Evolutionary conservation across 2,888 invertebrate genomes (phyloP), one percentile per base, ranked within the genome.

Genomic region (Xestia rhomboidea): DNA sequence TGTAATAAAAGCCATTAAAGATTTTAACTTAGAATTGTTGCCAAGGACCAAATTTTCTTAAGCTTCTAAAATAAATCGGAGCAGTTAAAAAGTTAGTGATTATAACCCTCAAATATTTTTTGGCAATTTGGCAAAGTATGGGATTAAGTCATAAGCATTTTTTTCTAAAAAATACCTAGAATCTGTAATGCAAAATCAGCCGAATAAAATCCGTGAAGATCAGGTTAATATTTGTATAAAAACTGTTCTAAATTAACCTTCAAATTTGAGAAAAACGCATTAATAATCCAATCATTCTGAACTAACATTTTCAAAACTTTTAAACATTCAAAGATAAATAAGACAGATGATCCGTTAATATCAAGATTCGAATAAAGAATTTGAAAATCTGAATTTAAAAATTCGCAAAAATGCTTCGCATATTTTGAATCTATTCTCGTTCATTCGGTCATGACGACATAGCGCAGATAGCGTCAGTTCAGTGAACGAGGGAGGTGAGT

Each of bases 401-500:
- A 67, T 81, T 84, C 69, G 15, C 63, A 76, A 72, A 86, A 86
- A 83, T 81, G 54, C 71, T 74, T 41, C 54, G 68, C 83, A 73
- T 81, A 81, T 85, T 87, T 84, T 79, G 75, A 73, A 76, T 82
- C 79, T 79, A 82, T 88, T 82, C 84, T 83, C 84, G 79, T 88
- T 88, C 88, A 87, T 88, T 87, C 87, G 75, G 77, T 87, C 81
- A 79, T 82, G 77, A 79, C 75, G 87, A 81, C 86, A 81, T 73
- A 77, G 74, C 73, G 51, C 62, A 82, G 88, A 88, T 89, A 87
- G 77, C 76, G 77, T 77, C 89, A 86, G 85, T 84, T 88, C 89
- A 89, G 62, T 89, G 86, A 88, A 87, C 89, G 88, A 83, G 82
- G 44, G 86, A 87, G 88, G 88, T 84, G 79, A 83, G 84, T 82